A percentile compares a stretch with the other conserved stretches of the same genome.
Conservation (phyloP, 2,797 vertebrate genomes). For the Rhinella marina region DNA sequence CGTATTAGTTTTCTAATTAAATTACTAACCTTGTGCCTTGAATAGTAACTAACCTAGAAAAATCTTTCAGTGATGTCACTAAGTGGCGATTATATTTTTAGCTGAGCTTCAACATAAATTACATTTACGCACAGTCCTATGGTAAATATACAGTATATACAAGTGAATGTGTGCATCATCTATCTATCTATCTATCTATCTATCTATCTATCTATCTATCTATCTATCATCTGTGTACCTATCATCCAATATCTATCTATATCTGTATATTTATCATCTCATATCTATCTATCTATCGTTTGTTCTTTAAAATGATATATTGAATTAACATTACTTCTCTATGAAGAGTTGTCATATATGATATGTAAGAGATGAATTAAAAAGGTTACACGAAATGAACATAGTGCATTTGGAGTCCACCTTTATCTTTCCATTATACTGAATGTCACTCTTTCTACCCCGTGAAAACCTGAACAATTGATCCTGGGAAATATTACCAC, state of each 20-base stretch:
- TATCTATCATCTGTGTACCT: too few relatives aligned
- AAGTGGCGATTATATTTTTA: slow-evolving; percentile 28
- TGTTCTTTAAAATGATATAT: too few relatives aligned
- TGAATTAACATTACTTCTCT: background rate
- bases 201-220: too few relatives aligned
- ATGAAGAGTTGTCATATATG: background rate
- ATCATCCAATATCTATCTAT: too few relatives aligned
- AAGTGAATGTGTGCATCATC: too few relatives aligned
- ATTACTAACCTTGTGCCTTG: slow-evolving; percentile 31
- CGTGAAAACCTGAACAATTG: background rate
- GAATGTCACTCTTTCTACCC: background rate
- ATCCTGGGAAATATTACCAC: background rate
- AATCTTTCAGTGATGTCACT: background rate
- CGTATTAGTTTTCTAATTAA: slow-evolving; percentile 40
- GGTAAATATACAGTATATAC: background rate
- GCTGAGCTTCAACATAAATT: background rate
- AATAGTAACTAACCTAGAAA: slow-evolving; percentile 43
- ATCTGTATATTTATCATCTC: too few relatives aligned
- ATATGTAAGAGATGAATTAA: background rate
- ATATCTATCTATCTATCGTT: too few relatives aligned
- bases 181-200: too few relatives aligned
- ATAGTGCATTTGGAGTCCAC: background rate
- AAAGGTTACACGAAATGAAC: background rate
- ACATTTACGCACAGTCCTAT: background rate
- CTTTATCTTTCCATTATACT: background rate